These are phyloP conservation scores for Hydrolagus colliei DNA, from an alignment of 2,797 vertebrate genomes.

Conservation along the genomic window DNA sequence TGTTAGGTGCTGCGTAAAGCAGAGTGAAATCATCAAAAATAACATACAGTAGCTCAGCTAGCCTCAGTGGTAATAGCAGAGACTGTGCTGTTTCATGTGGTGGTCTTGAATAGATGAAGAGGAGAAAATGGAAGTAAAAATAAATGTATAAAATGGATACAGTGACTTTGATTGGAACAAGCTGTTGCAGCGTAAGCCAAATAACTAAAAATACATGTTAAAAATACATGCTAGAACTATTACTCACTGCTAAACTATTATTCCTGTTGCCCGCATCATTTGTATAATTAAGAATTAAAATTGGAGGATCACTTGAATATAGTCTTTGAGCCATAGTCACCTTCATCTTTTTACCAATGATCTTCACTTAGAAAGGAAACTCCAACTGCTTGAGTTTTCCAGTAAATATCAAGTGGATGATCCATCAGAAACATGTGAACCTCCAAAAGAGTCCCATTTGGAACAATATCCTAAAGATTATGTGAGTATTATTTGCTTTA, in stretches of 20 bases:
- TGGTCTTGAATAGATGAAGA: background rate
- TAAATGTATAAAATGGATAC: background rate
- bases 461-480: background rate
- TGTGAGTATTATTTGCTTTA: background rate
- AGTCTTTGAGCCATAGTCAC: background rate
- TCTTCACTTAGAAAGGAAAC: background rate
- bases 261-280: no score
- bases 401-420: conserved; percentile 23
- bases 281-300: background rate
- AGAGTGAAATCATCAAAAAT: background rate
- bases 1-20: background rate
- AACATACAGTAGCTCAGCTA: background rate
- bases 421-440: conserved; percentile 20
- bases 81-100: background rate
- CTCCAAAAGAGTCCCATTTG: no score
- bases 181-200: background rate
- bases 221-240: background rate
- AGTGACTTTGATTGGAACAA: background rate
- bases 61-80: background rate
- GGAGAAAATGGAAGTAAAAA: background rate
- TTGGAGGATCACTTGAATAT: no score
- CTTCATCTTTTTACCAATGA: background rate
- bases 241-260: background rate
- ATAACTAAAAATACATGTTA: background rate
- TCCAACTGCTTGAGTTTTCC: background rate